A percentile compares a stretch with the other conserved stretches of the same genome.
Conservation (phyloP, 1,140 invertebrate genomes). For the Phymorhynchus buccinoides region DNA sequence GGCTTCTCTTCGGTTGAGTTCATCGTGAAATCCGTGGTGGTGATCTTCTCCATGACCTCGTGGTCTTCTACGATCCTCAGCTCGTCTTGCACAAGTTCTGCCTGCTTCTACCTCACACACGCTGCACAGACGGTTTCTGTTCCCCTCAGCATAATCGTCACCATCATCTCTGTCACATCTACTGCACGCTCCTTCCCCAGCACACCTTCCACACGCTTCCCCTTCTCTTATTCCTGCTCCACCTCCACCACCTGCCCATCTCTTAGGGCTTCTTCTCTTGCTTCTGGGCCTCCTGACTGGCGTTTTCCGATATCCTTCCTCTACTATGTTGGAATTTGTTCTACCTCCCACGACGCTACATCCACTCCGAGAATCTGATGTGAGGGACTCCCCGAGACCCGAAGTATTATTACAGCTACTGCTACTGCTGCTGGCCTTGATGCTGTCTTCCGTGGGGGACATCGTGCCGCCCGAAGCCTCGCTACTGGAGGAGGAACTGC, state of each 20-base stretch:
- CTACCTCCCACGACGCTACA: neutral
- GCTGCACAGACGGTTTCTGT: neutral
- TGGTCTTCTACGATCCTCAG: neutral
- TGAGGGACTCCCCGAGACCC: neutral
- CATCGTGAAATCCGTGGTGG: neutral
- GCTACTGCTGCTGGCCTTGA: neutral
- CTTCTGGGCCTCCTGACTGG: neutral
- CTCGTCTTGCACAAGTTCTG: neutral
- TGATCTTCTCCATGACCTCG: neutral
- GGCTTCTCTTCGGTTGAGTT: neutral
- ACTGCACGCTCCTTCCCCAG: neutral
- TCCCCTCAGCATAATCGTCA: neutral
- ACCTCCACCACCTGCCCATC: neutral
- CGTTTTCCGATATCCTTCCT: neutral
- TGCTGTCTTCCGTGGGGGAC: neutral
- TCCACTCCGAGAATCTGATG: neutral
- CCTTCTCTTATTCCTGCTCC: neutral
- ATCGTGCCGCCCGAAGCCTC: neutral
- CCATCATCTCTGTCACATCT: neutral
- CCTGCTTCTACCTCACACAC: neutral
- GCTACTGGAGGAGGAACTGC: slow-evolving; percentile 41
- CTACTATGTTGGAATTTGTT: neutral
- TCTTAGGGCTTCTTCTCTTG: neutral
- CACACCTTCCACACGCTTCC: neutral
- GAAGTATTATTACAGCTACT: neutral